Evolutionary conservation across 2,888 invertebrate species (phyloP).

Genomic region (Scaeva pyrastri): DNA sequence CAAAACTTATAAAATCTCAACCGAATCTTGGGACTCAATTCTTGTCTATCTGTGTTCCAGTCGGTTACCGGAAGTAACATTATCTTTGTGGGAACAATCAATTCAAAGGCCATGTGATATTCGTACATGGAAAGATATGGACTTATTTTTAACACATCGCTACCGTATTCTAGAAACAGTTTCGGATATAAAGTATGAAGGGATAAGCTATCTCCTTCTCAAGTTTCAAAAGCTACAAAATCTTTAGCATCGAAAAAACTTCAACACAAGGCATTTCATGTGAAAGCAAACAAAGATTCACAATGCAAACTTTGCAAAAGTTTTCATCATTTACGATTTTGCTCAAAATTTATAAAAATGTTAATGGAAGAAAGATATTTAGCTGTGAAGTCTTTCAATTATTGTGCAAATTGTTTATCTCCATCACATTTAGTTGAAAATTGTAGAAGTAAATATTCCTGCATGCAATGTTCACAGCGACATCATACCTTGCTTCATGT

Average conservation of each 20-base stretch:
- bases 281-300: neutral
- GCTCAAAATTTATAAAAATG: slow-evolving; percentile 9
- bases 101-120: neutral
- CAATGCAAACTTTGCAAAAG: slow-evolving; percentile 22
- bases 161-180: slow-evolving; percentile 15
- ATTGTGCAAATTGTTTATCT: slow-evolving; percentile 21
- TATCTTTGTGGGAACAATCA: slow-evolving; percentile 26
- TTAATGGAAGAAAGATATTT: slow-evolving; percentile 1
- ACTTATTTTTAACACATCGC: neutral
- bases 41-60: slow-evolving; percentile 19
- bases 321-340: slow-evolving; percentile 15
- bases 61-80: neutral
- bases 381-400: neutral
- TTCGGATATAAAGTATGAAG: neutral
- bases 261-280: neutral
- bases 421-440: slow-evolving; percentile 1
- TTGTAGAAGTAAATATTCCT: slow-evolving; percentile 18
- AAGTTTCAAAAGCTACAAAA: neutral
- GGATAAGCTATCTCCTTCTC: neutral
- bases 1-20: neutral
- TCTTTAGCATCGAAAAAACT: neutral
- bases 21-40: slow-evolving; percentile 20
- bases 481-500: slow-evolving; percentile 7
- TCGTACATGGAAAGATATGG: slow-evolving; percentile 10
- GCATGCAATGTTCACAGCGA: slow-evolving; percentile 8